These are phyloP conservation scores for Neodiprion lecontei DNA, from an alignment of 1,140 invertebrate genomes.

Conservation along the genomic window DNA sequence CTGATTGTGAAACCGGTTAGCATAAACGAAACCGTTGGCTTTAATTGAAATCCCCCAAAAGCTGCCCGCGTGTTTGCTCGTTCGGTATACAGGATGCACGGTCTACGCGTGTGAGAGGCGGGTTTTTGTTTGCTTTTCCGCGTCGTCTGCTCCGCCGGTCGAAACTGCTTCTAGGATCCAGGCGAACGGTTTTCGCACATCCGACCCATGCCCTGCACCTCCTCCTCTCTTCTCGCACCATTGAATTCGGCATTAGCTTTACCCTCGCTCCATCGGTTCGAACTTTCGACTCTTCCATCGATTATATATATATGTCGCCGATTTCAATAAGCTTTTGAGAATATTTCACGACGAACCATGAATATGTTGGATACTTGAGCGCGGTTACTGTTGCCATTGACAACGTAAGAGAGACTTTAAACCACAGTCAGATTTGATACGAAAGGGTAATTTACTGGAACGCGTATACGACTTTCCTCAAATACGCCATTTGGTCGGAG, in stretches of 20 bases:
- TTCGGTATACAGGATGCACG: too few relatives aligned
- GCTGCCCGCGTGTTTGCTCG: too few relatives aligned
- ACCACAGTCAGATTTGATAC: neutral
- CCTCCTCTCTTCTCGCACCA: neutral
- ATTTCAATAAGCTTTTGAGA: too few relatives aligned
- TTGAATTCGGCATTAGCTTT: neutral
- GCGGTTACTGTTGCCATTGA: neutral
- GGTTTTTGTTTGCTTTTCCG: too few relatives aligned
- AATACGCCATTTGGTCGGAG: too few relatives aligned
- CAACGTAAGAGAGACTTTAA: neutral
- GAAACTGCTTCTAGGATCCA: neutral
- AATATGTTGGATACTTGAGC: neutral
- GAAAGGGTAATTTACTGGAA: too few relatives aligned
- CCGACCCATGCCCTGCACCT: neutral
- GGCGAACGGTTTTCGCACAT: too few relatives aligned
- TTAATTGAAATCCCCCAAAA: too few relatives aligned
- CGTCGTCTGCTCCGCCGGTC: neutral
- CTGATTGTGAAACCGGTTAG: conserved; percentile 2
- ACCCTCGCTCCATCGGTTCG: neutral
- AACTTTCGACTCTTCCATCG: neutral
- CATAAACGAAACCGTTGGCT: neutral
- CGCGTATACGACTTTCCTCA: too few relatives aligned
- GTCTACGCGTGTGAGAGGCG: too few relatives aligned
- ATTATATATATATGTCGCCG: neutral
- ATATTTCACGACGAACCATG: neutral